These are phyloP conservation scores for Leptopterna dolabrata DNA, from an alignment of 2,888 invertebrate species.

Conservation along the genomic window DNA sequence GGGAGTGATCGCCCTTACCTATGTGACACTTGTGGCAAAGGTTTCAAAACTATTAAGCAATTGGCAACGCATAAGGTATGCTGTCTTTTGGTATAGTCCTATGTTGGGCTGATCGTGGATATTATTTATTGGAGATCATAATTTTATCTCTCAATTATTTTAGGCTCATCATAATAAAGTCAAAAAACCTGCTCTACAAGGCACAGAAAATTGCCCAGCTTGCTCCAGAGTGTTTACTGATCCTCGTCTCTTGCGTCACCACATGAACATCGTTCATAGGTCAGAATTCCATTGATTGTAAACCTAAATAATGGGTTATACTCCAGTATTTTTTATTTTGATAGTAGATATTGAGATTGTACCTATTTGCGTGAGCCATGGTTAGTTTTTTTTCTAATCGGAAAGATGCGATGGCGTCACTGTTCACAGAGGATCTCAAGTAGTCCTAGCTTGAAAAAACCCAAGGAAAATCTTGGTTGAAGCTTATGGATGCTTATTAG, in stretches of 20 bases:
- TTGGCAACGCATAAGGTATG: slow-evolving; percentile 75
- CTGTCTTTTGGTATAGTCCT: not conserved
- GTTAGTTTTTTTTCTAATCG: too few species aligned
- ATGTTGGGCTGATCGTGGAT: too few species aligned
- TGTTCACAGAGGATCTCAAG: too few species aligned
- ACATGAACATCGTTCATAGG: slow-evolving; percentile 75
- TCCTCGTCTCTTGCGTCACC: slow-evolving; percentile 70
- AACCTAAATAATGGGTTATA: too few species aligned
- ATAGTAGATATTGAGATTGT: too few species aligned
- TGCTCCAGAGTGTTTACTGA: slow-evolving; percentile 74
- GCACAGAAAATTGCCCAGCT: slow-evolving; percentile 69
- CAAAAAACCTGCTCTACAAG: not conserved
- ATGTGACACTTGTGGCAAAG: slow-evolving; percentile 78
- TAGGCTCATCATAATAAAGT: slow-evolving; percentile 11
- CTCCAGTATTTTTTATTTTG: too few species aligned
- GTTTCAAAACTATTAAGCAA: slow-evolving; percentile 84
- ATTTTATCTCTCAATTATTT: not conserved
- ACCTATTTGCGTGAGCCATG: too few species aligned
- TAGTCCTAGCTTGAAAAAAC: too few species aligned
- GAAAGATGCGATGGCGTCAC: too few species aligned
- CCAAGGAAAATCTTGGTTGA: too few species aligned
- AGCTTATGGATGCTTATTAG: too few species aligned
- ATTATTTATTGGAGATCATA: too few species aligned
- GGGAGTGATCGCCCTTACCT: slow-evolving; percentile 73
- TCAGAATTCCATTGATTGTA: not conserved